Evolutionary conservation across 2,113 vertebrate genomes (phyloP).

Genomic region (Crotalus viridis): DNA sequence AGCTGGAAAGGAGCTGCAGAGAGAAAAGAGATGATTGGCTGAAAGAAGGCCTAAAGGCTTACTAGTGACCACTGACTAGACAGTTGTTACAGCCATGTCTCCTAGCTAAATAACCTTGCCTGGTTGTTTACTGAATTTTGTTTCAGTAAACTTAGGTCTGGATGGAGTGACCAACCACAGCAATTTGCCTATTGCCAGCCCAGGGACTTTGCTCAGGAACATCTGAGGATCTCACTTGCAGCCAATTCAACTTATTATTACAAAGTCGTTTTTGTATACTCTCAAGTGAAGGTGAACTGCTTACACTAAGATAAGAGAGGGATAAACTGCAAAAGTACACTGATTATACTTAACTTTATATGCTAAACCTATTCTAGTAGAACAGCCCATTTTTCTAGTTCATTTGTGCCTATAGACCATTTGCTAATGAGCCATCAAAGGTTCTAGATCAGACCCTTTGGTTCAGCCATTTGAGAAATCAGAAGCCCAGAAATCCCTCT

Average conservation of each 20-base stretch:
- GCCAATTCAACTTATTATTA: neutral
- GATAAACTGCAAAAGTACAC: neutral
- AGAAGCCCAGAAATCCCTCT: neutral
- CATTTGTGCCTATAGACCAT: neutral
- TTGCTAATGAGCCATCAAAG: neutral
- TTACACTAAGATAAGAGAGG: neutral
- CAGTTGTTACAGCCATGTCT: neutral
- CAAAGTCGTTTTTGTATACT: neutral
- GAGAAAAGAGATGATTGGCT: neutral
- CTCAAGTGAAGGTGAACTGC: neutral
- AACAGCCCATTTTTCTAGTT: neutral
- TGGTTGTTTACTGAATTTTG: neutral
- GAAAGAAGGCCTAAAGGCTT: neutral
- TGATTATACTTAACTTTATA: neutral
- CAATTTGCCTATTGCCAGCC: no score
- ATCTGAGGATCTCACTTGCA: neutral
- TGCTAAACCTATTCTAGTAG: neutral
- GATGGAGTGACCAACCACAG: neutral
- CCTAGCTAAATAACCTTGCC: neutral
- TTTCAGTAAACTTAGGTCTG: neutral
- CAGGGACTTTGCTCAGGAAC: neutral
- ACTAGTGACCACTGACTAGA: neutral
- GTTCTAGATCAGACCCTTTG: neutral
- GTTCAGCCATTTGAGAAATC: neutral
- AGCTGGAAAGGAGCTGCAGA: constrained; percentile 81